Percentiles rank a stretch among this genome's conserved stretches.
phyloP scores from a whole-genome alignment of 2,797 vertebrate genomes.

The Argyrosomus regius region DNA sequence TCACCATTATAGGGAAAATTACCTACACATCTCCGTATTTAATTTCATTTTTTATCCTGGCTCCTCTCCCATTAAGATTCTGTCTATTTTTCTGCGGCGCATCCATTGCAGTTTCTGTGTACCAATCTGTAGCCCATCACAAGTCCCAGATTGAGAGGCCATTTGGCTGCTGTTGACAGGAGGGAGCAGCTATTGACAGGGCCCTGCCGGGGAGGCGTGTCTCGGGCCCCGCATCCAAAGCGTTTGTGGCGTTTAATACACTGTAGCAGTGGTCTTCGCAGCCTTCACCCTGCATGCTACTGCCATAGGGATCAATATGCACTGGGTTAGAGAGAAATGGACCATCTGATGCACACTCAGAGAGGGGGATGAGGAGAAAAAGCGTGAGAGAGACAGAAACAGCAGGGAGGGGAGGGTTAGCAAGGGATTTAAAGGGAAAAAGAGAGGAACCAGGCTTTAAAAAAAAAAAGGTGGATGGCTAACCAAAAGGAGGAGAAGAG shows the following conservation, averaged over 20 bases:
- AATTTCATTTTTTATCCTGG: conserved; percentile 35
- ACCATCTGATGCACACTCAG: conserved; percentile 84
- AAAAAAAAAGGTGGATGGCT: conserved; percentile 44
- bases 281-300: conserved; percentile 79
- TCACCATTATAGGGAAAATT: conserved; percentile 34
- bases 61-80: conserved; percentile 30
- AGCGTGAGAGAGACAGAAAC: conserved; percentile 60
- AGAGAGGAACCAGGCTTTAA: conserved; percentile 54
- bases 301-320: conserved; percentile 85
- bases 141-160: conserved; percentile 83
- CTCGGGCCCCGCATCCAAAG: conserved; percentile 84
- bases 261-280: conserved; percentile 83
- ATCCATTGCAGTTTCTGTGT: conserved; percentile 58
- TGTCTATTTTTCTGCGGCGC: conserved; percentile 50
- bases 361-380: conserved; percentile 67
- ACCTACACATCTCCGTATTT: conserved; percentile 42
- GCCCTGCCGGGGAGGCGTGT: conserved; percentile 84
- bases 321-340: conserved; percentile 84
- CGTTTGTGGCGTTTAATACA: conserved; percentile 89
- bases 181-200: conserved; percentile 86
- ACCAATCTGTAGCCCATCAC: conserved; percentile 74
- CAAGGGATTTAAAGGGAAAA: conserved; percentile 59
- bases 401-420: conserved; percentile 62
- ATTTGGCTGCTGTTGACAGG: conserved; percentile 87
- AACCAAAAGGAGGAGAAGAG: conserved; percentile 57